These are phyloP conservation scores for Xiphias gladius DNA, from an alignment of 2,113 vertebrate genomes.

Conservation along the genomic window DNA sequence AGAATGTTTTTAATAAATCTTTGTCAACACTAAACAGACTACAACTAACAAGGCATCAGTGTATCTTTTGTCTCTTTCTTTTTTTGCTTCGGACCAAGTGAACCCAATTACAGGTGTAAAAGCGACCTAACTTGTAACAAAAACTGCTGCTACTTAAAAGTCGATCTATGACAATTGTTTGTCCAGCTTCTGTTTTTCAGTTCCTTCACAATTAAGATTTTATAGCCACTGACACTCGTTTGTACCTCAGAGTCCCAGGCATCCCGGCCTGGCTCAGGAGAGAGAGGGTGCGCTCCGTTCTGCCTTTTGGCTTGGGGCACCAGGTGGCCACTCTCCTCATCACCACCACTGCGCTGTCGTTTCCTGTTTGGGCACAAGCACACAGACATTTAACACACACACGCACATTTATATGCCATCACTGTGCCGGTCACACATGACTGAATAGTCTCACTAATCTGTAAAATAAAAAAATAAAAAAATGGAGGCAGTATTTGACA, in stretches of 20 bases:
- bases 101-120: neutral
- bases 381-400: neutral
- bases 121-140: neutral
- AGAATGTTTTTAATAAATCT: neutral
- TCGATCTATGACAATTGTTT: neutral
- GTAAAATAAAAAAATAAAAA: no score
- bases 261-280: conserved; percentile 86
- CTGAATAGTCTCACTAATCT: neutral
- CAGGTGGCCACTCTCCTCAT: conserved; percentile 88
- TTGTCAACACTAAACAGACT: neutral
- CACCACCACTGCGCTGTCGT: conserved; percentile 88
- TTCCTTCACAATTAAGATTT: neutral
- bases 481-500: neutral
- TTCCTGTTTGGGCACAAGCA: conserved; percentile 84
- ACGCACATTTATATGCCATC: neutral
- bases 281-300: conserved; percentile 84
- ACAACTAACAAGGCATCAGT: neutral
- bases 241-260: conserved; percentile 96
- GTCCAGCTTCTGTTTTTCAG: neutral
- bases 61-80: neutral
- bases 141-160: neutral
- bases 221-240: neutral
- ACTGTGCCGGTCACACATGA: neutral
- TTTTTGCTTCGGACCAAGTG: neutral
- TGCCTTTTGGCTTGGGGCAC: conserved; percentile 90